These are phyloP conservation scores for Epinotia bilunana DNA, from an alignment of 2,888 invertebrate genomes.

Conservation along the genomic window DNA sequence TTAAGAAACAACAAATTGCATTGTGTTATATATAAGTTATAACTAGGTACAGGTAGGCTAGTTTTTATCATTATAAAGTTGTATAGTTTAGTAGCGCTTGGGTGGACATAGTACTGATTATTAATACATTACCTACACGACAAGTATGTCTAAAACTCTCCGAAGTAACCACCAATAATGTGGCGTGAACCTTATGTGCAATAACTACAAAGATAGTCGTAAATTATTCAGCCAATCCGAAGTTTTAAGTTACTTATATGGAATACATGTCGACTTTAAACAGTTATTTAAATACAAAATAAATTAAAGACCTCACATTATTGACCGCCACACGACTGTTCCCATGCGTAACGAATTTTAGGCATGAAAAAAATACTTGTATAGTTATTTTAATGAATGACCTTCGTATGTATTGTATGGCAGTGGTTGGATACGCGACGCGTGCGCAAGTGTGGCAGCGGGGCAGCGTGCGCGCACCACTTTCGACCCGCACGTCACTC, in stretches of 20 bases:
- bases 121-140: too few relatives aligned
- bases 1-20: conserved; percentile 4
- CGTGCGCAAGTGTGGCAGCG: conserved; percentile 55
- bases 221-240: too few relatives aligned
- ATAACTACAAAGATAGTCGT: too few relatives aligned
- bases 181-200: too few relatives aligned
- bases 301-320: background rate
- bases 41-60: background rate
- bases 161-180: too few relatives aligned
- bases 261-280: too few relatives aligned
- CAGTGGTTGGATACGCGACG: conserved; percentile 49
- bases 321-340: background rate
- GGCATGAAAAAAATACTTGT: background rate
- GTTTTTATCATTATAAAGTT: background rate
- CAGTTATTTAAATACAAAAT: too few relatives aligned
- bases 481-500: conserved; percentile 21
- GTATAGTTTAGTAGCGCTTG: too few relatives aligned
- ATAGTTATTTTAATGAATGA: conserved; percentile 26
- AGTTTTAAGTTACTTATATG: too few relatives aligned
- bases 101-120: too few relatives aligned
- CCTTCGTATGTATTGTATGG: conserved; percentile 29
- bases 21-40: too few relatives aligned
- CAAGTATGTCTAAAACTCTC: too few relatives aligned
- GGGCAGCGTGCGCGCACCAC: conserved; percentile 46
- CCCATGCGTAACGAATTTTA: background rate